Base-by-base conservation (phyloP, 2,113 vertebrate species). In the Bungarus multicinctus region DNA sequence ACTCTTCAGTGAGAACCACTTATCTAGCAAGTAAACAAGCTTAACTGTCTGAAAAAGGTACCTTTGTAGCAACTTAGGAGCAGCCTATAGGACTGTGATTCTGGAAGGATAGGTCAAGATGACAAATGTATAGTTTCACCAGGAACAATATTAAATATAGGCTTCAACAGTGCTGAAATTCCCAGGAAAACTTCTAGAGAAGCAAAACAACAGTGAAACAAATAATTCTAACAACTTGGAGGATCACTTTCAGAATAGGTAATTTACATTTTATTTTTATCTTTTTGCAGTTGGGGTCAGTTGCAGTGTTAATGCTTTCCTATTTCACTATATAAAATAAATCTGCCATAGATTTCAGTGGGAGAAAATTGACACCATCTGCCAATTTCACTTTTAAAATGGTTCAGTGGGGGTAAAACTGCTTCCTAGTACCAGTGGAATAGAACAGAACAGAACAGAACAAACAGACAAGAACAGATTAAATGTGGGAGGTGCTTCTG, bases 31-130 rank as follows among this genome's bases (percentile, higher is more conserved):
- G 94, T 95, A 93, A 92, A 90, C 95, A 94, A 94, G 93, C 81
- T 94, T 60, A 91, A 90, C 89, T 87, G 94, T 92, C 93, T 93
- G 69, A 94, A 93, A 94, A 93, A 45, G 45, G 85, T 58, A 87
- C 53, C 45, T 95, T 96, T 94, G 89, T 96, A 95, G 90, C 92
- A 95, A 95, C 90, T 95, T 97, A 95, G 96, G 94, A 94, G 85
- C 12, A 93, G 94, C 94, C 95, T 95, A 93, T 55, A 89, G 58
- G 88, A 88, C 90, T 60, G 55, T 85, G 93, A 94, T 94, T 53
- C 91, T 94, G 93, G 74, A 0, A 0, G 91, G 45, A 93, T 64
- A 91, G 87, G 94, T 89, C 91, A 95, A 94, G 93, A 89, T 92
- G 95, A 95, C 94, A 94, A 95, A 94, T 95, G 93, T 94, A 93